Percentiles rank a stretch among this genome's conserved stretches.
These are phyloP conservation scores for Seladonia tumulorum DNA, from an alignment of 2,888 invertebrate species.

Conservation along the genomic window DNA sequence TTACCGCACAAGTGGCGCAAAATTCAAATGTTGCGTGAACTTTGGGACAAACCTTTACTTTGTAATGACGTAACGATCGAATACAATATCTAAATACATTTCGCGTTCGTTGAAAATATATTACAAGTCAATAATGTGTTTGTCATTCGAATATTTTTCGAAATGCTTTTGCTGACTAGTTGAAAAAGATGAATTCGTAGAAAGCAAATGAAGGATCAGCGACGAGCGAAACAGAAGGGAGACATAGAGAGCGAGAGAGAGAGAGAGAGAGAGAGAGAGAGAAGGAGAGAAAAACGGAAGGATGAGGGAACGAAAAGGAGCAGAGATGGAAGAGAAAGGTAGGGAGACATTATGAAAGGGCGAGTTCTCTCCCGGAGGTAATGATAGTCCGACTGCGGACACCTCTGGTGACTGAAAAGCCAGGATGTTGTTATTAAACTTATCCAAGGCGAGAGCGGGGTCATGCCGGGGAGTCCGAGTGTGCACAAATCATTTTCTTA, in stretches of 20 bases:
- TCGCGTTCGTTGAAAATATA: not conserved
- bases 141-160: not conserved
- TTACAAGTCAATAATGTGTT: not conserved
- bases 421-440: slow-evolving; percentile 65
- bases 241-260: not conserved
- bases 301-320: not conserved
- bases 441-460: slow-evolving; percentile 54
- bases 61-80: no score
- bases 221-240: not conserved
- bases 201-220: not conserved
- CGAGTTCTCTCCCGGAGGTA: slow-evolving; percentile 51
- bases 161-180: not conserved
- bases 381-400: slow-evolving; percentile 64
- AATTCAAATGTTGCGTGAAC: no score
- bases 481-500: slow-evolving; percentile 44
- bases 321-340: slow-evolving; percentile 12
- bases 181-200: not conserved
- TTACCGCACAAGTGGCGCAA: no score
- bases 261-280: no score
- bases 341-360: slow-evolving; percentile 52
- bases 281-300: no score
- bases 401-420: slow-evolving; percentile 65
- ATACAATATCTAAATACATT: not conserved
- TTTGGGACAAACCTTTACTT: no score
- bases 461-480: slow-evolving; percentile 30